Percentiles rank a stretch among this genome's conserved stretches.
phyloP scores from a whole-genome alignment of 2,797 vertebrate species.

The Manis javanica region DNA sequence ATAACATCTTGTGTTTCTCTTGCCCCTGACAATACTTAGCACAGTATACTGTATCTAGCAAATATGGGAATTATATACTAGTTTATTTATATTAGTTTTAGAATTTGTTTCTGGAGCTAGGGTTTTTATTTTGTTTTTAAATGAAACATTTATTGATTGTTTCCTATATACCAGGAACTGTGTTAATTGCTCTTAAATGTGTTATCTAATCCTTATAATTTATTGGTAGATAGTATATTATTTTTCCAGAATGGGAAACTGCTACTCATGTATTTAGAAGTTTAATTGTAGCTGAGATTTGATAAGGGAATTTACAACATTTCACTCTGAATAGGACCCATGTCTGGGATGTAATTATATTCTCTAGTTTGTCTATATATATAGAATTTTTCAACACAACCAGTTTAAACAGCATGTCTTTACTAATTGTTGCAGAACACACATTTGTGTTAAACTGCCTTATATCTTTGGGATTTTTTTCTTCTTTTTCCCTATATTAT shows the following conservation, averaged over 20 bases:
- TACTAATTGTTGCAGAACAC: neutral
- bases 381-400: neutral
- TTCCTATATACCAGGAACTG: neutral
- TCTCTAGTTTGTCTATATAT: neutral
- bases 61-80: slow-evolving; percentile 3
- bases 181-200: slow-evolving; percentile 57
- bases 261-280: neutral
- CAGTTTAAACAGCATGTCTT: neutral
- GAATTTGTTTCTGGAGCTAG: neutral
- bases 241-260: slow-evolving; percentile 18
- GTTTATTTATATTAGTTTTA: slow-evolving; percentile 32
- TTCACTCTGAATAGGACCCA: neutral
- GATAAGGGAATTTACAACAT: neutral
- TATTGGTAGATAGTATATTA: neutral
- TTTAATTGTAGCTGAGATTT: slow-evolving; percentile 49
- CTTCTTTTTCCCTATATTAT: neutral
- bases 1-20: slow-evolving; percentile 26
- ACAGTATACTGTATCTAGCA: neutral
- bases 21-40: neutral
- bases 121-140: slow-evolving; percentile 48
- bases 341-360: neutral
- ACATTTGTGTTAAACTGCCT: slow-evolving; percentile 21
- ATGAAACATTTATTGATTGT: slow-evolving; percentile 35
- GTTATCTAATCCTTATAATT: slow-evolving; percentile 32
- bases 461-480: neutral